These are phyloP conservation scores for Emydura subglobosa DNA, from an alignment of 2,113 vertebrate genomes.

Conservation along the genomic window DNA sequence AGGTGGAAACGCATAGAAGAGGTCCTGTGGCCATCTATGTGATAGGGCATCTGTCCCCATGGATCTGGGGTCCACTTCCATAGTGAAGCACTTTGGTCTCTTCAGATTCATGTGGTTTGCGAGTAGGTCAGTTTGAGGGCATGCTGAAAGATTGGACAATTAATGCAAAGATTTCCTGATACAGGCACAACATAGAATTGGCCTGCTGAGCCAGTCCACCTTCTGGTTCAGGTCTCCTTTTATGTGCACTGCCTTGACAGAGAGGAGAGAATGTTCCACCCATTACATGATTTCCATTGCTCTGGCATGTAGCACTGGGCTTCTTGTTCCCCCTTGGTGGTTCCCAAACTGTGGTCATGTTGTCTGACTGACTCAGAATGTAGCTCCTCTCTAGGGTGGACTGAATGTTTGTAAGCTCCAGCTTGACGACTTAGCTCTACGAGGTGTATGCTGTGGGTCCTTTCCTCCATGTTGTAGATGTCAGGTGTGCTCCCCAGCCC, in stretches of 20 bases:
- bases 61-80: neutral
- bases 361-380: too few relatives aligned
- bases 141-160: neutral
- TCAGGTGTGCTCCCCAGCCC: neutral
- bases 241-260: neutral
- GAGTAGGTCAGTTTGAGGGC: neutral
- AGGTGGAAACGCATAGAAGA: neutral
- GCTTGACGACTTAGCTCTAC: neutral
- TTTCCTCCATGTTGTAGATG: neutral
- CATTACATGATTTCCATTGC: neutral
- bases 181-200: neutral
- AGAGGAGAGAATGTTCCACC: neutral
- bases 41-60: neutral
- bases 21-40: neutral
- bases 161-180: neutral
- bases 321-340: neutral
- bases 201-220: neutral
- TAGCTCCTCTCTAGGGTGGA: neutral
- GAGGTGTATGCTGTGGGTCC: neutral
- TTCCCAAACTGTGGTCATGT: neutral
- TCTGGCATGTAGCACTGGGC: neutral
- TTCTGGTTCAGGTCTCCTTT: neutral
- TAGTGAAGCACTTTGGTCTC: neutral
- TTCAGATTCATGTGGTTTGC: neutral
- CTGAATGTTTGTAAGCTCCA: neutral